phyloP scores from a whole-genome alignment of 2,113 vertebrate genomes.

The Spea multiplicata region DNA sequence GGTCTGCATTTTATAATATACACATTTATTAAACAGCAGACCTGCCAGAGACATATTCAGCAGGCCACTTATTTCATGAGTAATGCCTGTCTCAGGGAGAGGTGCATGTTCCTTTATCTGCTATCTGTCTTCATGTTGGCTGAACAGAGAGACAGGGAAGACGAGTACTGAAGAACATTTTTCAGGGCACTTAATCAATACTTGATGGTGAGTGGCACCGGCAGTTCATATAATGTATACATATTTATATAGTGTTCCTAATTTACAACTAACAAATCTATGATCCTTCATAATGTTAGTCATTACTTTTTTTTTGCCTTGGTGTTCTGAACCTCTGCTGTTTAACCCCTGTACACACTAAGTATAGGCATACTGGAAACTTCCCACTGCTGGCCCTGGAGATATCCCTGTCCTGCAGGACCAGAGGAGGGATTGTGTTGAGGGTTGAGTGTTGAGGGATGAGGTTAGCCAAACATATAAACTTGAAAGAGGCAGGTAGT shows the following conservation, averaged over 20 bases:
- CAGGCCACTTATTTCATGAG: slow-evolving; percentile 45
- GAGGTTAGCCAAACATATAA: too few species aligned
- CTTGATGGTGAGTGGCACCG: slow-evolving; percentile 35
- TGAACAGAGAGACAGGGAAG: slow-evolving; percentile 35
- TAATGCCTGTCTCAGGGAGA: slow-evolving; percentile 42
- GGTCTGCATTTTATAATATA: slow-evolving; percentile 36
- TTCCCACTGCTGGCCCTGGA: too few species aligned
- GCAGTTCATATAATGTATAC: slow-evolving; percentile 32
- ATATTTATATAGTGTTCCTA: slow-evolving; percentile 30
- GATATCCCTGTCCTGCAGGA: too few species aligned
- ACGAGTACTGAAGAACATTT: slow-evolving; percentile 25
- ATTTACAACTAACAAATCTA: slow-evolving; percentile 30
- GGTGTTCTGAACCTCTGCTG: too few species aligned
- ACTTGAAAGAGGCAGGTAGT: too few species aligned
- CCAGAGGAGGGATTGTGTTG: too few species aligned
- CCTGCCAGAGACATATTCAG: slow-evolving; percentile 43
- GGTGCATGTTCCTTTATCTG: slow-evolving; percentile 41
- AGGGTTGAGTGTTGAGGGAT: too few species aligned
- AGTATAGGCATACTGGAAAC: too few species aligned
- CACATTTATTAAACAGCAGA: slow-evolving; percentile 40
- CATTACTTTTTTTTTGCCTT: neutral
- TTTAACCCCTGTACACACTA: too few species aligned
- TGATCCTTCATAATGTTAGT: slow-evolving; percentile 10
- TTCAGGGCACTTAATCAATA: slow-evolving; percentile 41
- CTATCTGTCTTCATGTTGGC: slow-evolving; percentile 39